Evolutionary conservation across 2,888 invertebrate genomes (phyloP).

Genomic region (Plebejus anna): DNA sequence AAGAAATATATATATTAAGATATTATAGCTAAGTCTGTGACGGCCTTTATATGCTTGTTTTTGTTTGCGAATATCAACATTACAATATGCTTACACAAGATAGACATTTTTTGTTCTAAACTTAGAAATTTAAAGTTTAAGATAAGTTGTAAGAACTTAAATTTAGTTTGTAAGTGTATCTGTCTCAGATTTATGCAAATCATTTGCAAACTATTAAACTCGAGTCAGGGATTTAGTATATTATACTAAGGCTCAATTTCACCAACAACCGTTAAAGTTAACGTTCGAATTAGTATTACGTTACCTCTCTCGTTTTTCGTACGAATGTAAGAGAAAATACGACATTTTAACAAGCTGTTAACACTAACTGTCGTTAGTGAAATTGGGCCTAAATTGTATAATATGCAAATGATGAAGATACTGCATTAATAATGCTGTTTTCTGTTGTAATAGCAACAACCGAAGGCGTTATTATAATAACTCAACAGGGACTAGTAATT

Average conservation of each 20-base stretch:
- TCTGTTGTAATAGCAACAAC: not conserved
- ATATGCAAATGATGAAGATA: not conserved
- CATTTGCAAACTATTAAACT: constrained; percentile 5
- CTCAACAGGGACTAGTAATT: too few species aligned
- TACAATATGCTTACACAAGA: not conserved
- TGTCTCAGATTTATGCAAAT: constrained; percentile 3
- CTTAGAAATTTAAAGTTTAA: not conserved
- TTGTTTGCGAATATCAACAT: not conserved
- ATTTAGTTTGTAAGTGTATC: not conserved
- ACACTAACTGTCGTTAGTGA: too few species aligned
- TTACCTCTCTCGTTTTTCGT: too few species aligned
- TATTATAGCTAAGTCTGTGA: too few species aligned
- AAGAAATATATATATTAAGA: too few species aligned
- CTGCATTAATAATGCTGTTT: not conserved
- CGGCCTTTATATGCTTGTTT: not conserved
- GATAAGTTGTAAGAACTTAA: not conserved
- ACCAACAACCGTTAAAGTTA: too few species aligned
- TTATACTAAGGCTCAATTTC: not conserved
- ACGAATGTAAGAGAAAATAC: too few species aligned
- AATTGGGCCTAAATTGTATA: not conserved
- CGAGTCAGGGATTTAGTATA: not conserved
- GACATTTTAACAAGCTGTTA: too few species aligned
- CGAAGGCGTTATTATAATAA: not conserved
- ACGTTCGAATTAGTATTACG: too few species aligned
- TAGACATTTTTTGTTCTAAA: not conserved